Base-by-base conservation (phyloP, 2,797 vertebrate species). In the Aldrovandia affinis region DNA sequence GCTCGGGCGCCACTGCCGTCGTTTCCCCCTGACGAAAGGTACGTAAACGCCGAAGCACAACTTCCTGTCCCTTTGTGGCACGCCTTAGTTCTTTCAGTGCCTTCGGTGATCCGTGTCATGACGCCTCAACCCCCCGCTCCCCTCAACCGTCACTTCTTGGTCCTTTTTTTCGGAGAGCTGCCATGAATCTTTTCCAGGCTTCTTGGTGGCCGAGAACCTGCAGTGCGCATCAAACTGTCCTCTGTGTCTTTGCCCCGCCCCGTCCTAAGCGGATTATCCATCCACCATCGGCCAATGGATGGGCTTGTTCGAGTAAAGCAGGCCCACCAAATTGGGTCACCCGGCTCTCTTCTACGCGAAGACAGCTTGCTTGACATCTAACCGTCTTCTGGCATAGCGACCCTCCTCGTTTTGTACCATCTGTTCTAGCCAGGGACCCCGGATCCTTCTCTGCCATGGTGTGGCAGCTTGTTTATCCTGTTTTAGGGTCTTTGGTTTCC, bases 401-500 rank as follows among this genome's bases (percentile, higher is more conserved):
- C 54, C 80, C 54, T 57, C 80, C 80, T 85, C 84, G 33, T 78
- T 85, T 85, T 85, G 80, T 42, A 54, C 80, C 84, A 78, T 78
- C 80, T 82, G 84, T 33, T 82, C 14, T 39, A 22, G 28, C 73
- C 75, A 36, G 70, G 61, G 70, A 55, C 44, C 55, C 80, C 20
- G 55, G 84, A 18, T 78, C 44, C 73, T 78, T 82, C 80, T 78
- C 50, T 7, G 84, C 80, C 59, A 80, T 55, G 8, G 44, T 39
- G 54, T 85, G 70, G 39, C 84, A 85, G 44, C 80, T 78, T 65
- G 55, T 63, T 82, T 77, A 78, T 65, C 73, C 36, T 78, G 70
- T 77, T 86, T 83, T 84, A 83, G 85, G 83, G 87, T 87, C 65
- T 68, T 25, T 33, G 75, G 81, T 87, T 84, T 83, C 83, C 55